These are phyloP conservation scores for Tetramorium bicarinatum DNA, from an alignment of 2,888 invertebrate genomes.

Conservation along the genomic window DNA sequence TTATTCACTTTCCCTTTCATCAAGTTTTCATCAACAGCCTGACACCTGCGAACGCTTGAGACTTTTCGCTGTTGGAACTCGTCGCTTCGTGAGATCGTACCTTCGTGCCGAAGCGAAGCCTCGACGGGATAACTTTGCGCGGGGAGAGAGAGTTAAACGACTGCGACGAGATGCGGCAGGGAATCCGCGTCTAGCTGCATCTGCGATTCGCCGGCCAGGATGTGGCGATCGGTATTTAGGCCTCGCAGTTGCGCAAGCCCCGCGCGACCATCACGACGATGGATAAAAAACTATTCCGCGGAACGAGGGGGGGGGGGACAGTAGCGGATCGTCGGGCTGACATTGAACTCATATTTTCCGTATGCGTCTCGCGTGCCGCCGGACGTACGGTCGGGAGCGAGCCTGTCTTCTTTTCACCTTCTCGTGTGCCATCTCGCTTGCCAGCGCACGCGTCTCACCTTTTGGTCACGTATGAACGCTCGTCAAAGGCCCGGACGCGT, in stretches of 20 bases:
- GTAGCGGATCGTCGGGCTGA: slow-evolving; percentile 71
- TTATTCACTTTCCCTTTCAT: not conserved
- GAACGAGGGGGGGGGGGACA: slow-evolving; percentile 57
- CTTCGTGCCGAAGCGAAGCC: slow-evolving; percentile 19
- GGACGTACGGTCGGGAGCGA: slow-evolving; percentile 58
- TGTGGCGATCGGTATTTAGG: slow-evolving; percentile 76
- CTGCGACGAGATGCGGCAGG: not conserved
- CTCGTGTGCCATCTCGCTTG: not conserved
- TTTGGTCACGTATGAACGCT: slow-evolving; percentile 59
- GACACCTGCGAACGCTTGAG: not conserved
- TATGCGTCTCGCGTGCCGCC: slow-evolving; percentile 78
- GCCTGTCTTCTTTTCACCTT: slow-evolving; percentile 20
- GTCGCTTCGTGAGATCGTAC: not conserved
- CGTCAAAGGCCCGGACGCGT: slow-evolving; percentile 54
- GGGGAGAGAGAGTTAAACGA: slow-evolving; percentile 19
- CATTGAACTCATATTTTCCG: slow-evolving; percentile 82
- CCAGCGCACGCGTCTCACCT: slow-evolving; percentile 9
- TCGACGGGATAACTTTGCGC: slow-evolving; percentile 6
- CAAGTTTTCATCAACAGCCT: not conserved
- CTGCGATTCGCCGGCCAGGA: slow-evolving; percentile 49
- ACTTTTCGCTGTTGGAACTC: not conserved
- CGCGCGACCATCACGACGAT: slow-evolving; percentile 72
- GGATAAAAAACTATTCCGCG: slow-evolving; percentile 73
- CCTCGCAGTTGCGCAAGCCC: slow-evolving; percentile 74
- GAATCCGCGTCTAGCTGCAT: slow-evolving; percentile 64